These are phyloP conservation scores for Cyanoderma ruficeps DNA, from an alignment of 2,113 vertebrate species.

Conservation along the genomic window DNA sequence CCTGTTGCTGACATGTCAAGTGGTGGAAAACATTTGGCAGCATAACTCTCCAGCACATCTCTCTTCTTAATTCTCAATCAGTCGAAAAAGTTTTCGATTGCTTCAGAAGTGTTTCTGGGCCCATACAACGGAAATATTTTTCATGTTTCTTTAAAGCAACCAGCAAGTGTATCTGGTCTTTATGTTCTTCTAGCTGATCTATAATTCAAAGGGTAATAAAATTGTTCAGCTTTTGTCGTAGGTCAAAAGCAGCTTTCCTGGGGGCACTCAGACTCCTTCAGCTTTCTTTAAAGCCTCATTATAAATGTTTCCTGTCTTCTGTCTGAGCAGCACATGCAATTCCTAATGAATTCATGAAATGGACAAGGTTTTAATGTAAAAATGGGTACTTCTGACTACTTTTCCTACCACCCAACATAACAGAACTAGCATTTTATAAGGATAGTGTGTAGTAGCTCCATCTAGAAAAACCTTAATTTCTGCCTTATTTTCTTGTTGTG, in stretches of 20 bases:
- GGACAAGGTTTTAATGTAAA: background rate
- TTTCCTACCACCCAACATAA: background rate
- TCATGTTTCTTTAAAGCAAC: background rate
- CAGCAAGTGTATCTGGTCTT: background rate
- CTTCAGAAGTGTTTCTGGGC: background rate
- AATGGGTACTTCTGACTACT: background rate
- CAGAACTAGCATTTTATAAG: background rate
- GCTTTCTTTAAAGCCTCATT: background rate
- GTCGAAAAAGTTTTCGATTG: background rate
- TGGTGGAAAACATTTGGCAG: background rate
- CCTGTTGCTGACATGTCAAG: background rate
- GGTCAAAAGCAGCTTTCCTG: background rate
- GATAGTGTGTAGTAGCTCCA: background rate
- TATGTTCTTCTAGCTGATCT: background rate
- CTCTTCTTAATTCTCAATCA: background rate
- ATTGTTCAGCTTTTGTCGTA: background rate
- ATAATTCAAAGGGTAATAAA: background rate
- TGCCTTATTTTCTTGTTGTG: background rate
- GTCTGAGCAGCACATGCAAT: background rate
- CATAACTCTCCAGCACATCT: background rate
- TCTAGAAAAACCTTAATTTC: background rate
- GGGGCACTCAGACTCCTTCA: background rate
- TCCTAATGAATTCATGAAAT: background rate
- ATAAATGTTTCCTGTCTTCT: background rate
- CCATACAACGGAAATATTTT: background rate